These are phyloP conservation scores for Steinernema feltiae DNA, from an alignment of 1,140 invertebrate genomes.

Conservation along the genomic window DNA sequence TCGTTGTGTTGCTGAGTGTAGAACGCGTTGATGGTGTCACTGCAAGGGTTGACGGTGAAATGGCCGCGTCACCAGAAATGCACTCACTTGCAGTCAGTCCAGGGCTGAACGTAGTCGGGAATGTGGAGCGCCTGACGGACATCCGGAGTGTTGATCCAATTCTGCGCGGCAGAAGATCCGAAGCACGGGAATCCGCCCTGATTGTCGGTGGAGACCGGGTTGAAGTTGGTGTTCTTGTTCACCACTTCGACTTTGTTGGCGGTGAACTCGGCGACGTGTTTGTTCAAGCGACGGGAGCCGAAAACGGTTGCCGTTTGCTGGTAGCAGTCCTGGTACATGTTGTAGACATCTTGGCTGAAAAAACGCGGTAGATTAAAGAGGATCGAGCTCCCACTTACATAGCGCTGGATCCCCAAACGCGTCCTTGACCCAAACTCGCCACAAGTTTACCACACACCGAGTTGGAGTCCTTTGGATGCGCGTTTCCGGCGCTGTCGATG, in stretches of 20 bases:
- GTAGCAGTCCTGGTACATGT: conserved; percentile 37
- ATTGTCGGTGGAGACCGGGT: conserved; percentile 28
- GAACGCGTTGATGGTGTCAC: conserved; percentile 31
- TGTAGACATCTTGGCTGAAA: conserved; percentile 30
- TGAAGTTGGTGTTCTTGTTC: conserved; percentile 3
- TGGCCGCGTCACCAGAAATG: neutral
- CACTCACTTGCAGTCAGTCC: conserved; percentile 44
- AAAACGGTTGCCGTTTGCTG: conserved; percentile 13
- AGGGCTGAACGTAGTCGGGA: conserved; percentile 44
- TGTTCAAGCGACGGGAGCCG: neutral
- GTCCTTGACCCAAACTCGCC: conserved; percentile 24
- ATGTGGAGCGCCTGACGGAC: conserved; percentile 60
- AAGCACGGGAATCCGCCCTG: conserved; percentile 38
- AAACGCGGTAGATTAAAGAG: neutral
- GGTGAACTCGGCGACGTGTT: neutral
- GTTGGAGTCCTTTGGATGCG: conserved; percentile 4
- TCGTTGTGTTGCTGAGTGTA: conserved; percentile 38
- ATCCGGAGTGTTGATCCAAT: conserved; percentile 54
- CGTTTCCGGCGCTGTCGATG: conserved; percentile 21
- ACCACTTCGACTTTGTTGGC: neutral
- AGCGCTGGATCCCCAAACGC: conserved; percentile 21
- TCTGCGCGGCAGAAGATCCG: conserved; percentile 45
- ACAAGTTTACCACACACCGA: conserved; percentile 17
- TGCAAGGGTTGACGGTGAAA: conserved; percentile 19
- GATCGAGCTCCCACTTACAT: neutral